These are phyloP conservation scores for Pterocles gutturalis DNA, from an alignment of 2,113 vertebrate genomes.

Conservation along the genomic window DNA sequence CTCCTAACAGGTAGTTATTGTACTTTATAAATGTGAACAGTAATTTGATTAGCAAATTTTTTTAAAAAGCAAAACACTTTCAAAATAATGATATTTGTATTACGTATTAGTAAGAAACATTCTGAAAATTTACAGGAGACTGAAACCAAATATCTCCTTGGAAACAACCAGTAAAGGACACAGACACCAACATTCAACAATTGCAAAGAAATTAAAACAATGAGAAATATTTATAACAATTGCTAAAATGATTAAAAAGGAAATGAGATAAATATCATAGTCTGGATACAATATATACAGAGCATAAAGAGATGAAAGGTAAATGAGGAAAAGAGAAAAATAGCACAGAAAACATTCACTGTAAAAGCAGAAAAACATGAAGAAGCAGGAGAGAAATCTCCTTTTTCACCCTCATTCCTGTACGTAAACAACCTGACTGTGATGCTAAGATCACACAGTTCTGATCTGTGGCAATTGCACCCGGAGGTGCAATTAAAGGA, in stretches of 20 bases:
- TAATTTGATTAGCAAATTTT: background rate
- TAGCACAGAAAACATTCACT: background rate
- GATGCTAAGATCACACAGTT: background rate
- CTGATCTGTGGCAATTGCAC: background rate
- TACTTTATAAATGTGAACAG: background rate
- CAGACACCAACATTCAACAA: background rate
- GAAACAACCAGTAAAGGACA: slow-evolving; percentile 28
- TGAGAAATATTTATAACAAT: slow-evolving; percentile 25
- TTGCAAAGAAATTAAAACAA: slow-evolving; percentile 3
- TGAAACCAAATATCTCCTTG: slow-evolving; percentile 26
- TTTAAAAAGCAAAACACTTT: background rate
- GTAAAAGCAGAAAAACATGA: background rate
- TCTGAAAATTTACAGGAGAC: background rate
- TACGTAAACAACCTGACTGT: background rate
- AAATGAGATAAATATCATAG: background rate
- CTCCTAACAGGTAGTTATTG: background rate
- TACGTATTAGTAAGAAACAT: slow-evolving; percentile 4
- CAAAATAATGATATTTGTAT: slow-evolving; percentile 1
- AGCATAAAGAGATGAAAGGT: background rate
- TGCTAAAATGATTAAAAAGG: slow-evolving; percentile 5
- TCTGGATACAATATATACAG: background rate
- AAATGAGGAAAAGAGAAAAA: background rate
- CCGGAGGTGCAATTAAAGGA: background rate
- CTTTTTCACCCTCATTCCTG: background rate
- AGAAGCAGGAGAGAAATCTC: background rate